phyloP scores from a whole-genome alignment of 2,888 invertebrate species.

The Coleophora deauratella region DNA sequence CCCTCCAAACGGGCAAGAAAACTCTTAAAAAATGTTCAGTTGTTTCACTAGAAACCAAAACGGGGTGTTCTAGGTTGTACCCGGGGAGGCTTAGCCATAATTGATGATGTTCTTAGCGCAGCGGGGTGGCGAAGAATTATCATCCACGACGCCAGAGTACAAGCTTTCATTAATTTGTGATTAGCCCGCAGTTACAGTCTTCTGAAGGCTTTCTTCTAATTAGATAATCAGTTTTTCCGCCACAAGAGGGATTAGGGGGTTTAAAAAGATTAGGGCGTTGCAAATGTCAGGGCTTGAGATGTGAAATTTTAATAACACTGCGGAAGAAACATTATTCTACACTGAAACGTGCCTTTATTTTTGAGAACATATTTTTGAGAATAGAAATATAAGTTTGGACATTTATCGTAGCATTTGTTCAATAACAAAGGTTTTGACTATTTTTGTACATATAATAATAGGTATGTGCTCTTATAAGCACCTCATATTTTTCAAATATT shows the following conservation, averaged over 20 bases:
- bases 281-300: conserved; percentile 5
- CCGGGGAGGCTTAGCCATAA: conserved; percentile 63
- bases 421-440: too few species aligned
- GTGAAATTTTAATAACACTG: too few species aligned
- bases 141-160: conserved; percentile 63
- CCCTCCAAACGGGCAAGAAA: too few species aligned
- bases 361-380: too few species aligned
- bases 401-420: too few species aligned
- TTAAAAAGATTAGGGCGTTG: background rate
- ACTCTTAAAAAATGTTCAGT: too few species aligned
- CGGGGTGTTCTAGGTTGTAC: conserved; percentile 41
- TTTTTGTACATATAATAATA: too few species aligned
- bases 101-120: conserved; percentile 72
- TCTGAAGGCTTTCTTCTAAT: conserved; percentile 60
- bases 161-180: conserved; percentile 71
- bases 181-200: conserved; percentile 63
- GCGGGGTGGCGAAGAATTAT: conserved; percentile 65
- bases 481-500: too few species aligned
- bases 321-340: too few species aligned
- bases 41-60: conserved; percentile 24
- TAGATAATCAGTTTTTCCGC: conserved; percentile 62
- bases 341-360: too few species aligned
- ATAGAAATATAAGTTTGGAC: too few species aligned
- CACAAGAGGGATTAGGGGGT: conserved; percentile 19
- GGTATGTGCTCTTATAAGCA: too few species aligned